phyloP scores from a whole-genome alignment of 2,113 vertebrate species.

The Protobothrops flavoviridis region DNA sequence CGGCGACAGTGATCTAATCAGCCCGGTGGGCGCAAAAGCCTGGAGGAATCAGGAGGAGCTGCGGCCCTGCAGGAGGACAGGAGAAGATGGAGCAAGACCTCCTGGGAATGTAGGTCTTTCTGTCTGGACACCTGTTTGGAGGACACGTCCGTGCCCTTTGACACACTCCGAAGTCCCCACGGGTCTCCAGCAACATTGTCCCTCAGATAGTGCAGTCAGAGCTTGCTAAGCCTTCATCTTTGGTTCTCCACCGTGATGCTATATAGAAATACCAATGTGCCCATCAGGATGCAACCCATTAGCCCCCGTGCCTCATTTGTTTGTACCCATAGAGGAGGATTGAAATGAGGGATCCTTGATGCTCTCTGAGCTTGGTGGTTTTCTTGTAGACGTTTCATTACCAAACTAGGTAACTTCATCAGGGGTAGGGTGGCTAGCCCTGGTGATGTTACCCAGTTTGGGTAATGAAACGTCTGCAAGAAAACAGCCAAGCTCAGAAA shows the following conservation, averaged over 20 bases:
- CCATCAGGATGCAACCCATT: neutral
- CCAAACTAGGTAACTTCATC: too few relatives aligned
- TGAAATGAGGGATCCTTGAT: too few relatives aligned
- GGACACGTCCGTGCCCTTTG: neutral
- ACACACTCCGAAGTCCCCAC: neutral
- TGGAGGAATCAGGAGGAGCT: fast-evolving
- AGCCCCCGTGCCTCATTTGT: too few relatives aligned
- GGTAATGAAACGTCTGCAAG: too few relatives aligned
- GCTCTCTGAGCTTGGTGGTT: too few relatives aligned
- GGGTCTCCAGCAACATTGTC: neutral
- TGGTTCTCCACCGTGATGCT: neutral
- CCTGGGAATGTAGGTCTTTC: neutral
- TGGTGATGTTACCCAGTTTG: too few relatives aligned
- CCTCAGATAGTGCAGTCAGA: too few relatives aligned
- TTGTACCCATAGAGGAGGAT: too few relatives aligned
- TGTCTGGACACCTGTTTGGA: neutral
- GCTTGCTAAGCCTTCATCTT: neutral
- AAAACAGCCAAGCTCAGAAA: too few relatives aligned
- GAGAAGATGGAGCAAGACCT: neutral
- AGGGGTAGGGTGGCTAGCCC: too few relatives aligned
- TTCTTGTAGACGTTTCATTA: too few relatives aligned
- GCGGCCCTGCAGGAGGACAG: neutral
- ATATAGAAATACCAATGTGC: neutral
- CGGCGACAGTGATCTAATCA: conserved; percentile 75
- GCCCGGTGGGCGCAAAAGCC: conserved; percentile 29